Percentiles rank a stretch among this genome's conserved stretches.
These are phyloP conservation scores for Brachionus asplanchnoidis DNA, from an alignment of 1,140 invertebrate species.

Conservation along the genomic window DNA sequence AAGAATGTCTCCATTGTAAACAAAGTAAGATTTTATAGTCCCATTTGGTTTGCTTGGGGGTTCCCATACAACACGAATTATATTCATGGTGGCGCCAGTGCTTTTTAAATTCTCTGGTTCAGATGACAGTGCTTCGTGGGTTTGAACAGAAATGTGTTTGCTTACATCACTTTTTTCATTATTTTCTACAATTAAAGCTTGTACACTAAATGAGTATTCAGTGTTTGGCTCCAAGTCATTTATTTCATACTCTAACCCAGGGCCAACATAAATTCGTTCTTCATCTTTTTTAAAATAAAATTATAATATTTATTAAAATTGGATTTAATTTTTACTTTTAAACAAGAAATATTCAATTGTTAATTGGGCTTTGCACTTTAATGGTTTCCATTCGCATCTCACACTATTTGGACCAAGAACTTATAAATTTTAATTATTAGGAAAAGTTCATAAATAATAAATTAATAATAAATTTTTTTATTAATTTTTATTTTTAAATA, in stretches of 20 bases:
- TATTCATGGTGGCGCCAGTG: neutral
- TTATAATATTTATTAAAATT: neutral
- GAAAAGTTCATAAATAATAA: too few relatives aligned
- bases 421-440: neutral
- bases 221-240: slow-evolving; percentile 18
- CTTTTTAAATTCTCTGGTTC: slow-evolving; percentile 18
- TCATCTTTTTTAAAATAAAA: neutral
- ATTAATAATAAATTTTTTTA: too few relatives aligned
- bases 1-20: slow-evolving; percentile 45
- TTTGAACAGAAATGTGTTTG: neutral
- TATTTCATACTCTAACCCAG: neutral
- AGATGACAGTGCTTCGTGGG: slow-evolving; percentile 10
- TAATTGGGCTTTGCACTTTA: neutral
- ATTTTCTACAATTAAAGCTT: slow-evolving; percentile 2
- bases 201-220: slow-evolving; percentile 12
- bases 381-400: neutral
- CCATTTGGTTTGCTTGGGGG: neutral
- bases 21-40: neutral
- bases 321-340: neutral
- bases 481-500: too few relatives aligned
- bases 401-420: neutral
- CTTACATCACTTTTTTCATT: slow-evolving; percentile 30
- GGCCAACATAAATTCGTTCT: neutral
- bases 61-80: slow-evolving; percentile 13
- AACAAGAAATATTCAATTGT: neutral